phyloP scores from a whole-genome alignment of 2,797 vertebrate species.

The Arctocebus calabarensis region DNA sequence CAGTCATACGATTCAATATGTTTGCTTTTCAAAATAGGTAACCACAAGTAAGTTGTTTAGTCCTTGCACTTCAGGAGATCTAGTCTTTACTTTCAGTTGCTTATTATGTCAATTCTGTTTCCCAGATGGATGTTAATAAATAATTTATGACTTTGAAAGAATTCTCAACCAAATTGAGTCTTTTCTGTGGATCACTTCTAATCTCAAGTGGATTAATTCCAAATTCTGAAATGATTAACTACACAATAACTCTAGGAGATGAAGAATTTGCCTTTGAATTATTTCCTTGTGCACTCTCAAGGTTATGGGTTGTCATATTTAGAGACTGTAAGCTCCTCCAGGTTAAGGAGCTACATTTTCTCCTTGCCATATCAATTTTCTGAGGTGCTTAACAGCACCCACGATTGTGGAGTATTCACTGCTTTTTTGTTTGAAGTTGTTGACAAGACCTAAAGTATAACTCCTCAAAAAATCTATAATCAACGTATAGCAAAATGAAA shows the following conservation, averaged over 20 bases:
- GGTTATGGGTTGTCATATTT: neutral
- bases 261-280: constrained; percentile 47
- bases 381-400: neutral
- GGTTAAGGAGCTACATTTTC: no score
- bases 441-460: neutral
- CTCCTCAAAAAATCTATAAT: neutral
- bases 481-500: neutral
- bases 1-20: neutral
- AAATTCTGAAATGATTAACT: neutral
- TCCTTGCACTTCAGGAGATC: neutral
- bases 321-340: no score
- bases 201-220: constrained; percentile 12
- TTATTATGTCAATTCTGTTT: neutral
- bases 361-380: neutral
- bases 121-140: neutral
- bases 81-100: neutral
- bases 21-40: neutral
- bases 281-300: neutral
- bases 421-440: neutral
- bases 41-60: neutral
- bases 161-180: neutral
- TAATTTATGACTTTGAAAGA: constrained; percentile 33
- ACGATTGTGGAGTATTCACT: neutral
- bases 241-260: neutral
- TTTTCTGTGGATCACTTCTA: neutral